Evolutionary conservation across 2,888 invertebrate genomes (phyloP).

Genomic region (Sphecodes monilicornis): DNA sequence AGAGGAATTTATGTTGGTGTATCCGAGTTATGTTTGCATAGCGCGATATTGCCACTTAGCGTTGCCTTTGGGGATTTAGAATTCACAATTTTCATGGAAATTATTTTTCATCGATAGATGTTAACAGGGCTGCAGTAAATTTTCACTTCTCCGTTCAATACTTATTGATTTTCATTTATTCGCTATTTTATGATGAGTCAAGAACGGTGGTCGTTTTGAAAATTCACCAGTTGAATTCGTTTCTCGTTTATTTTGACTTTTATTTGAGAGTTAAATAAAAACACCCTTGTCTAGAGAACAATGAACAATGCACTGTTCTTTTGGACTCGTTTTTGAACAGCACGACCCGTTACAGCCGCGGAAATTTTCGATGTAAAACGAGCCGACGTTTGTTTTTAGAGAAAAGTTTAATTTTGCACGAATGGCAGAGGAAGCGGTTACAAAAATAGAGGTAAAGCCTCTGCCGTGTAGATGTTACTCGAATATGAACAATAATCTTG

Average conservation of each 20-base stretch:
- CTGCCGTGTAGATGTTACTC: not conserved
- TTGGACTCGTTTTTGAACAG: not conserved
- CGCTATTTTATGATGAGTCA: not conserved
- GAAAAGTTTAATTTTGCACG: constrained; percentile 15
- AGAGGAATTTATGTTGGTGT: constrained; percentile 17
- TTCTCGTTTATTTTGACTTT: not conserved
- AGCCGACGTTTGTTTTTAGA: constrained; percentile 20
- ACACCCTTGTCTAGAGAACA: not conserved
- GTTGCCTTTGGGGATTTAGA: not conserved
- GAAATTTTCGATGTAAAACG: constrained; percentile 48
- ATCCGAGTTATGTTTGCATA: not conserved
- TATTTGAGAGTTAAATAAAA: not conserved
- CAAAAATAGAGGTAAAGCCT: not conserved
- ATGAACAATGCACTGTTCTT: constrained; percentile 22
- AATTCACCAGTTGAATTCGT: not conserved
- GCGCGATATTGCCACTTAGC: not conserved
- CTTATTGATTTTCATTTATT: not conserved
- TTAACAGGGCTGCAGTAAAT: not conserved
- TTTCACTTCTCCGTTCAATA: not conserved
- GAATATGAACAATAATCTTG: not conserved
- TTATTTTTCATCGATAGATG: not conserved
- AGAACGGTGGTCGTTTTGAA: not conserved
- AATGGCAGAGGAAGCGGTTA: not conserved
- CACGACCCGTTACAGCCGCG: constrained; percentile 16
- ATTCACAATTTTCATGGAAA: not conserved